Evolutionary conservation across 2,797 vertebrate genomes (phyloP).

Genomic region (Acanthurus tractus): DNA sequence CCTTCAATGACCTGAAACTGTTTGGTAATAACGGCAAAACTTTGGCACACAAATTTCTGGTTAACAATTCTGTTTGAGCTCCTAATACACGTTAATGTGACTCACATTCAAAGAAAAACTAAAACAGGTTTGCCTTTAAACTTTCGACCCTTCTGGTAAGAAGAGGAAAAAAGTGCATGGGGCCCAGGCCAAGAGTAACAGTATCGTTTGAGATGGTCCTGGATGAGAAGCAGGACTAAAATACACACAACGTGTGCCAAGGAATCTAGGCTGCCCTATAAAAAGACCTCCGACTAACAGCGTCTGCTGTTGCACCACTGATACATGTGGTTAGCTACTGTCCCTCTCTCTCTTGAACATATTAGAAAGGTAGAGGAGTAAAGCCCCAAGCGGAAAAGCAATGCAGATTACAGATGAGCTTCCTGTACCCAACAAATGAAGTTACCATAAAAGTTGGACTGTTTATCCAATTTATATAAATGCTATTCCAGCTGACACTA

Average conservation of each 20-base stretch:
- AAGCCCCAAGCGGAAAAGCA: conserved; percentile 5
- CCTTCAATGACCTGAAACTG: not conserved
- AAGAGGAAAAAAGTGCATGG: conserved; percentile 23
- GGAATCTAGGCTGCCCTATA: conserved; percentile 83
- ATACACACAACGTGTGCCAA: conserved; percentile 68
- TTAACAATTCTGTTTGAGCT: not conserved
- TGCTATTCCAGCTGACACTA: not conserved
- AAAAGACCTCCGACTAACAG: conserved; percentile 76
- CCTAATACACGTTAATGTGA: not conserved
- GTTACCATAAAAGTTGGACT: not conserved
- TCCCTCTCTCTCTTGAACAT: conserved; percentile 29
- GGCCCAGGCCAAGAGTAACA: conserved; percentile 69
- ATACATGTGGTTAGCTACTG: conserved; percentile 61
- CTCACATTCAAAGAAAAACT: not conserved
- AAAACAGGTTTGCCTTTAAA: not conserved
- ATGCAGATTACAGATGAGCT: not conserved
- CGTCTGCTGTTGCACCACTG: conserved; percentile 59
- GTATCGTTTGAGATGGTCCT: conserved; percentile 65
- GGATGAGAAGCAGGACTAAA: conserved; percentile 74
- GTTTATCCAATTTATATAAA: not conserved
- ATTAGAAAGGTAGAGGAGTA: conserved; percentile 13
- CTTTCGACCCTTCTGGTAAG: conserved; percentile 47
- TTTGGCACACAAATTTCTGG: not conserved
- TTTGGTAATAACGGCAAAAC: rapidly evolving
- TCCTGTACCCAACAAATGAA: not conserved